phyloP scores from a whole-genome alignment of 2,113 vertebrate species.

The Elanus axillaris region DNA sequence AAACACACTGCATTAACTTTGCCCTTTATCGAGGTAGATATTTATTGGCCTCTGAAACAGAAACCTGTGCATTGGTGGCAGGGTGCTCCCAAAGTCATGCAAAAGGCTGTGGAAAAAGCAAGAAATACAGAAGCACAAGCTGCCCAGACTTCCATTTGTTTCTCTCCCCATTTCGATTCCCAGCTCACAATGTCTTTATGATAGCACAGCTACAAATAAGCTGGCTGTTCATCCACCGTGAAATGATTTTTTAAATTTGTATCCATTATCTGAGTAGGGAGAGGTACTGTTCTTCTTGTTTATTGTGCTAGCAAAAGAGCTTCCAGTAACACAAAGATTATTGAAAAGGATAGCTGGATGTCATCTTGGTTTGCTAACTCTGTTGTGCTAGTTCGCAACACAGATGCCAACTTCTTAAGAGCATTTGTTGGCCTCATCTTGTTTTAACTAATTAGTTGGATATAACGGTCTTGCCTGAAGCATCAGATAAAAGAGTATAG shows the following conservation, averaged over 20 bases:
- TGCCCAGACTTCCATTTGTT: background rate
- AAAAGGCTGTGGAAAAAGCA: background rate
- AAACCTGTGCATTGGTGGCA: fast-evolving
- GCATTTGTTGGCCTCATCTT: background rate
- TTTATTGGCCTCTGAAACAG: background rate
- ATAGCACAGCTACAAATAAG: background rate
- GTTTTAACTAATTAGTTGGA: background rate
- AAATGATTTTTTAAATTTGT: slow-evolving; percentile 31
- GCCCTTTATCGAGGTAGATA: background rate
- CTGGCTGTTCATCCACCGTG: slow-evolving; percentile 28
- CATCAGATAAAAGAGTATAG: background rate
- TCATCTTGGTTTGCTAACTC: background rate
- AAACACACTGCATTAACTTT: background rate
- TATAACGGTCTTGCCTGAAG: background rate
- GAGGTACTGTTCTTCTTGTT: background rate
- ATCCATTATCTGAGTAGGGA: background rate
- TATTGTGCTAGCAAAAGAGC: background rate
- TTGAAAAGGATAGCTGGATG: background rate
- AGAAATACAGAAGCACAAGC: background rate
- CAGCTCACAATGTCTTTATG: background rate
- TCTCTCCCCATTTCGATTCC: background rate
- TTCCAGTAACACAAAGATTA: background rate
- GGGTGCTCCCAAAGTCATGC: background rate
- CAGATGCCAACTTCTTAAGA: background rate
- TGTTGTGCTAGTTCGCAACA: background rate